Conservation (phyloP, 2,888 invertebrate species). For the Cinara cedri region DNA sequence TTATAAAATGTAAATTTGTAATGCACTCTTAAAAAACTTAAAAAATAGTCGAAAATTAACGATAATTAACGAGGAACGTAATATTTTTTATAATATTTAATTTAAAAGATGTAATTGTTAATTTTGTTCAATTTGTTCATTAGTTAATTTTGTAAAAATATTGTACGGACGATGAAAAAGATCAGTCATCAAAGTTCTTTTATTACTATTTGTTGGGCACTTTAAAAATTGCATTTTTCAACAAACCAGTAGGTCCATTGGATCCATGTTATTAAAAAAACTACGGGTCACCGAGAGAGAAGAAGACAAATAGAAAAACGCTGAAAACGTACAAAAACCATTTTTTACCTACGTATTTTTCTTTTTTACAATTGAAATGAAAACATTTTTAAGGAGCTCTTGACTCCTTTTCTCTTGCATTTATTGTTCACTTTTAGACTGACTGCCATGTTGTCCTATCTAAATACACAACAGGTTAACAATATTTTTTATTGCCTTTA, state of each 20-base stretch:
- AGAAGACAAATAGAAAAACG: slow-evolving; percentile 55
- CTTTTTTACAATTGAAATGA: slow-evolving; percentile 39
- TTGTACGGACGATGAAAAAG: slow-evolving; percentile 42
- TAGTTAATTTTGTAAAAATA: slow-evolving; percentile 2
- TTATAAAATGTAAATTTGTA: too few species aligned
- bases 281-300: slow-evolving; percentile 51
- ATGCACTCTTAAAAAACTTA: too few species aligned
- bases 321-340: slow-evolving; percentile 55
- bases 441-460: slow-evolving; percentile 27
- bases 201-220: slow-evolving; percentile 33
- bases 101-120: too few species aligned
- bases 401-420: slow-evolving; percentile 52
- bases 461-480: slow-evolving; percentile 42
- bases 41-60: too few species aligned
- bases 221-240: slow-evolving; percentile 50
- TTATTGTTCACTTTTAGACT: slow-evolving; percentile 48
- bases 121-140: too few species aligned
- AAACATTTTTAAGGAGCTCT: slow-evolving; percentile 50
- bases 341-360: slow-evolving; percentile 45
- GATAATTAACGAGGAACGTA: too few species aligned
- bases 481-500: slow-evolving; percentile 13
- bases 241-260: slow-evolving; percentile 29
- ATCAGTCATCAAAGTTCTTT: slow-evolving; percentile 48
- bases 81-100: too few species aligned
- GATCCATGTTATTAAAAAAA: slow-evolving; percentile 56